Evolutionary conservation across 1,140 invertebrate species (phyloP).

Genomic region (Drosophila mauritiana): DNA sequence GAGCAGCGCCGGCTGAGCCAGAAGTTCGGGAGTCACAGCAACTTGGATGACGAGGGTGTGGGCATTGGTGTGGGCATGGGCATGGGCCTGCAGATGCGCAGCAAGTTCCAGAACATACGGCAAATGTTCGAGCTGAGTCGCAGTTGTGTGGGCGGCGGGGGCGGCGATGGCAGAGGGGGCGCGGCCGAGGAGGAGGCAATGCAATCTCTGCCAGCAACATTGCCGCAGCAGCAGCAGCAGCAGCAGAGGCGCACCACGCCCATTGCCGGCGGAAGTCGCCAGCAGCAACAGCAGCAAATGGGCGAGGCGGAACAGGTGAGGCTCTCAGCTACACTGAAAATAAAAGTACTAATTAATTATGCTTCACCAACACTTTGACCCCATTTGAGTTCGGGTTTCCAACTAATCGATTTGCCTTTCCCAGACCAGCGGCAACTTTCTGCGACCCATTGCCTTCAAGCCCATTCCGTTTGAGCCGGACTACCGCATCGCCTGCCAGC

Average conservation of each 20-base stretch:
- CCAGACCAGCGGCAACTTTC: constrained; percentile 53
- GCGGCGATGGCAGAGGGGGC: constrained; percentile 5
- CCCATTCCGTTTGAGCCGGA: constrained; percentile 83
- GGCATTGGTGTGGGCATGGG: constrained; percentile 20
- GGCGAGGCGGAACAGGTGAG: constrained; percentile 72
- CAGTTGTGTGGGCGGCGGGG: constrained; percentile 44
- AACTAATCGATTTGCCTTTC: constrained; percentile 9
- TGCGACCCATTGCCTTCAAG: constrained; percentile 82
- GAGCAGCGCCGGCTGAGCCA: constrained; percentile 77
- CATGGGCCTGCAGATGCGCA: constrained; percentile 54
- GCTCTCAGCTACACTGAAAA: not conserved
- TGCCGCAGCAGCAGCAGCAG: constrained; percentile 42
- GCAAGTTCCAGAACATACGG: constrained; percentile 83
- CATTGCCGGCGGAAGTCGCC: constrained; percentile 61
- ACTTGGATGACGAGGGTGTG: constrained; percentile 68
- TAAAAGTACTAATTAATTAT: not conserved
- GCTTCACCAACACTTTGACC: no score
- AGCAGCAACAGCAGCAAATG: constrained; percentile 44
- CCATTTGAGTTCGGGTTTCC: no score
- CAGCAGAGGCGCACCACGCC: constrained; percentile 63
- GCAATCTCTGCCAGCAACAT: constrained; percentile 61
- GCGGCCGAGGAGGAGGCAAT: constrained; percentile 44
- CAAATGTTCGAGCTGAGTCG: constrained; percentile 82
- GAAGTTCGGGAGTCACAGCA: constrained; percentile 82
- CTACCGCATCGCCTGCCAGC: constrained; percentile 74